phyloP scores from a whole-genome alignment of 2,888 invertebrate genomes.

The Lasius fuliginosus region DNA sequence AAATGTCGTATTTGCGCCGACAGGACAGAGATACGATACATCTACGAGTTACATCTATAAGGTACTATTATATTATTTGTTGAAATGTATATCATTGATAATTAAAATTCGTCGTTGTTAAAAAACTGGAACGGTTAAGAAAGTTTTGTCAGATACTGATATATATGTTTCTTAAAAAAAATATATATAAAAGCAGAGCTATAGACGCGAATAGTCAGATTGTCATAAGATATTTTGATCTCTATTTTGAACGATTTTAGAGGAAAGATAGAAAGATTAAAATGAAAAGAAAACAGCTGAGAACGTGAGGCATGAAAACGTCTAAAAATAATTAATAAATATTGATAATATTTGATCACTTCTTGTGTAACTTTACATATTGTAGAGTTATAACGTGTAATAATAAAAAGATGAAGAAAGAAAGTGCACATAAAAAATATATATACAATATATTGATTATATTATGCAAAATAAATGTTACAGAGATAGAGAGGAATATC shows the following conservation, averaged over 20 bases:
- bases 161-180: not conserved
- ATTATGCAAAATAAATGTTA: not conserved
- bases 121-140: not conserved
- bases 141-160: not conserved
- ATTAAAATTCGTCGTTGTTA: not conserved
- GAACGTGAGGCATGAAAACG: not conserved
- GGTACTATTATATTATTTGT: not conserved
- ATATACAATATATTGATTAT: not conserved
- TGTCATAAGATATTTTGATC: not conserved
- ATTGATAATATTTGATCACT: not conserved
- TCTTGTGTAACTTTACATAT: not conserved
- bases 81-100: not conserved
- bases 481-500: not conserved
- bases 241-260: not conserved
- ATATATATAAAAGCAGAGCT: not conserved
- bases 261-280: not conserved
- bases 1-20: not conserved
- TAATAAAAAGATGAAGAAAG: not conserved
- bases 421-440: not conserved
- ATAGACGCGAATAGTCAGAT: not conserved
- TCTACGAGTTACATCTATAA: not conserved
- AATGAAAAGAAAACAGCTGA: not conserved
- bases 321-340: not conserved
- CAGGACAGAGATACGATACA: not conserved
- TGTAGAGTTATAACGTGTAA: not conserved